These are phyloP conservation scores for Ectropis crepuscularia DNA, from an alignment of 2,888 invertebrate genomes.

Conservation along the genomic window DNA sequence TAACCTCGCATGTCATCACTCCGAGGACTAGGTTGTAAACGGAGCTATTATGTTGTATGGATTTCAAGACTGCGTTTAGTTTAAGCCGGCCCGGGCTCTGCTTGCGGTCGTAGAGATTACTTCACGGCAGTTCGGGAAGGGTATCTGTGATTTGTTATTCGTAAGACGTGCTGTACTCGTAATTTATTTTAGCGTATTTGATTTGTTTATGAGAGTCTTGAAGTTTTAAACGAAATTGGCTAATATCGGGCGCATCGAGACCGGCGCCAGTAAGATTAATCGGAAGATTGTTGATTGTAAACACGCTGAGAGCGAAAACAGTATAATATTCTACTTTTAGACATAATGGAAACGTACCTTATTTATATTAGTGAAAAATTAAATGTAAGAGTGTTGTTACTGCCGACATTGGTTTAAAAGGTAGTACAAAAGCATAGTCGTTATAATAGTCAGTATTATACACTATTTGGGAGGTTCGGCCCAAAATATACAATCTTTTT, in stretches of 20 bases:
- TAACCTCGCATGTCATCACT: slow-evolving; percentile 61
- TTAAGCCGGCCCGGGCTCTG: slow-evolving; percentile 52
- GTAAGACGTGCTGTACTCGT: slow-evolving; percentile 59
- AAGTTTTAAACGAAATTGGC: slow-evolving; percentile 26
- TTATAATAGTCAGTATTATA: slow-evolving; percentile 47
- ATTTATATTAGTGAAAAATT: slow-evolving; percentile 46
- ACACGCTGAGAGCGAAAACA: slow-evolving; percentile 12
- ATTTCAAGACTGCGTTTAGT: slow-evolving; percentile 79
- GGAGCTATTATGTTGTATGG: slow-evolving; percentile 65
- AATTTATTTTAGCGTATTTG: slow-evolving; percentile 61
- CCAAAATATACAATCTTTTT: slow-evolving; percentile 47
- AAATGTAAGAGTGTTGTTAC: slow-evolving; percentile 42
- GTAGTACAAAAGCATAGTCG: slow-evolving; percentile 55
- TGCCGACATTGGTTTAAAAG: slow-evolving; percentile 63
- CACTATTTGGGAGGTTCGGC: slow-evolving; percentile 31
- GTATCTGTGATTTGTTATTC: slow-evolving; percentile 81
- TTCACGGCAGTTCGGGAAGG: slow-evolving; percentile 67
- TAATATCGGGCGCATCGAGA: slow-evolving; percentile 8
- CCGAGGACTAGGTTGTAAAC: slow-evolving; percentile 62
- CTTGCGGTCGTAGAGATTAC: slow-evolving; percentile 43
- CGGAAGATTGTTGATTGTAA: slow-evolving; percentile 17
- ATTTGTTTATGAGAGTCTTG: slow-evolving; percentile 48
- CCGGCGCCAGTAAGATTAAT: slow-evolving; percentile 2
- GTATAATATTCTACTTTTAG: slow-evolving; percentile 44
- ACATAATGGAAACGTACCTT: slow-evolving; percentile 53